Conservation (phyloP, 2,888 invertebrate genomes). For the Papilio elwesi region DNA sequence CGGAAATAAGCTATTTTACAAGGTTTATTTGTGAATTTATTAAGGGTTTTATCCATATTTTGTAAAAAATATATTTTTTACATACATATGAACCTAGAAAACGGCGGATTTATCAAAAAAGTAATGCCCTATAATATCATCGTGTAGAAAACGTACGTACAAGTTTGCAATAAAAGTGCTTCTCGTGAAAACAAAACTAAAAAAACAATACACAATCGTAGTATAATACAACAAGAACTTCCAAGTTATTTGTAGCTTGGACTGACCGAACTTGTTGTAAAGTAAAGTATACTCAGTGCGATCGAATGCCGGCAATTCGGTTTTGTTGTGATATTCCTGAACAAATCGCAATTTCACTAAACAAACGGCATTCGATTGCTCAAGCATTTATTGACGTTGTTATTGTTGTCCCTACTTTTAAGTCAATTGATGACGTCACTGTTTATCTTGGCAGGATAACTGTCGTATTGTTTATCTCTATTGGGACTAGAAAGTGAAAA, state of each 20-base stretch:
- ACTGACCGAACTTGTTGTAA: slow-evolving; percentile 24
- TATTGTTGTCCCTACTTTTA: slow-evolving; percentile 2
- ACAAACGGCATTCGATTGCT: slow-evolving; percentile 26
- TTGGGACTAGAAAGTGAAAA: too few species aligned
- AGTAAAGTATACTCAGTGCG: slow-evolving; percentile 17
- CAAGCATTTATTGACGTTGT: slow-evolving; percentile 24
- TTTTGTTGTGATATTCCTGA: slow-evolving; percentile 27
- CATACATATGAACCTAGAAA: too few species aligned
- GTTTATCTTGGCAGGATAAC: background rate
- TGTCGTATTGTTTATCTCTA: too few species aligned
- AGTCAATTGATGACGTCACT: background rate
- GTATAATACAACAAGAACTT: slow-evolving; percentile 18
- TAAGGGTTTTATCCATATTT: too few species aligned
- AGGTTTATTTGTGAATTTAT: too few species aligned
- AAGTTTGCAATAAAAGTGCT: too few species aligned
- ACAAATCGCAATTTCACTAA: slow-evolving; percentile 32
- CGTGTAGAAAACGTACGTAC: too few species aligned
- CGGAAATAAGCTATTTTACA: too few species aligned
- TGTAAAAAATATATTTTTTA: too few species aligned
- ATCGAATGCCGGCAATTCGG: slow-evolving; percentile 24
- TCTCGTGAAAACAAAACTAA: background rate
- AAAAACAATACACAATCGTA: slow-evolving; percentile 13
- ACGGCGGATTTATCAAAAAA: too few species aligned
- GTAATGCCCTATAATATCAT: too few species aligned
- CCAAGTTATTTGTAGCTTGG: slow-evolving; percentile 14